A percentile compares a stretch with the other conserved stretches of the same genome.
These are phyloP conservation scores for Pristionchus mayeri DNA, from an alignment of 2,888 invertebrate genomes.

Conservation along the genomic window DNA sequence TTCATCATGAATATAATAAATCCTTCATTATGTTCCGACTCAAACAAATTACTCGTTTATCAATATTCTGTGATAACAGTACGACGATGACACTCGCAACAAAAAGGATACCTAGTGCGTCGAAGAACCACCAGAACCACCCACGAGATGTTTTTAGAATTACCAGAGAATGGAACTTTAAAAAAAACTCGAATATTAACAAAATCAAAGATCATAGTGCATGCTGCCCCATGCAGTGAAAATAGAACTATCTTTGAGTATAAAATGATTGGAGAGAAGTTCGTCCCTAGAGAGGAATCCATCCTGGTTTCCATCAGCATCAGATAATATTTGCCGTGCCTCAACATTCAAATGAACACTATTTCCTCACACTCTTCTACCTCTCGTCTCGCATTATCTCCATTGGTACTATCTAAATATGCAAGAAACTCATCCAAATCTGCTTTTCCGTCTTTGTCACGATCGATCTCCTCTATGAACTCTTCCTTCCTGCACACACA, in stretches of 20 bases:
- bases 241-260: slow-evolving; percentile 38
- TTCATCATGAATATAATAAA: slow-evolving; percentile 20
- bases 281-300: slow-evolving; percentile 37
- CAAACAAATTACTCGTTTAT: background rate
- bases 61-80: slow-evolving; percentile 10
- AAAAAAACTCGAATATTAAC: too few species aligned
- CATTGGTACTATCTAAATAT: slow-evolving; percentile 24
- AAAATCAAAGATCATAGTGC: slow-evolving; percentile 46
- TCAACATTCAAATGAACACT: background rate
- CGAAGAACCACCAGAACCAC: background rate
- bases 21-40: background rate
- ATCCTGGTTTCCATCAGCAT: slow-evolving; percentile 23
- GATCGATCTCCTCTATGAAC: slow-evolving; percentile 45
- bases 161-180: too few species aligned
- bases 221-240: slow-evolving; percentile 26
- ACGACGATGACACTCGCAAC: background rate
- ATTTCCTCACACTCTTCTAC: background rate
- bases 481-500: background rate
- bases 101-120: background rate
- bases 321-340: background rate
- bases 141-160: background rate
- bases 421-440: slow-evolving; percentile 4
- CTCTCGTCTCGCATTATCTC: slow-evolving; percentile 39
- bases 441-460: slow-evolving; percentile 35
- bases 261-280: slow-evolving; percentile 43